Conservation (phyloP, 2,888 invertebrate species). For the Brachyopa scutellaris region DNA sequence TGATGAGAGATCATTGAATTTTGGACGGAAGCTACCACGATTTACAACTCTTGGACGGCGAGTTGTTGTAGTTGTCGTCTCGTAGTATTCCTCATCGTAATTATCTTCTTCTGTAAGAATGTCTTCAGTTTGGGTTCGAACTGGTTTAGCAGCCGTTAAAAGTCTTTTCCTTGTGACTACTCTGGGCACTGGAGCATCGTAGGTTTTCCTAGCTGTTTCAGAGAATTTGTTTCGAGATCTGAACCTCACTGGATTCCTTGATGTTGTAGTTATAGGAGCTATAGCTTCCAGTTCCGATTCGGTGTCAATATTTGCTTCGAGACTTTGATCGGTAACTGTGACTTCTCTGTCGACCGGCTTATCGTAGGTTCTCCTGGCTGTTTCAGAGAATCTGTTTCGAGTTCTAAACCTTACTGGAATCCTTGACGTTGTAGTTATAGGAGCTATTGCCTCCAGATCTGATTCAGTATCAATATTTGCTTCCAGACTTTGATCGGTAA, state of each 20-base stretch:
- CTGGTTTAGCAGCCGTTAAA: constrained; percentile 5
- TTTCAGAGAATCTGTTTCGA: constrained; percentile 14
- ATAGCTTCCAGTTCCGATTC: background rate
- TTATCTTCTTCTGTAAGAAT: constrained; percentile 69
- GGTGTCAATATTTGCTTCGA: constrained; percentile 25
- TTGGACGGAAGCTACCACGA: constrained; percentile 77
- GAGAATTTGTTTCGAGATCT: constrained; percentile 13
- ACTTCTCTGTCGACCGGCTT: background rate
- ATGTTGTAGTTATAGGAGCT: background rate
- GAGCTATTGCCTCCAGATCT: background rate
- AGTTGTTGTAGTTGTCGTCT: constrained; percentile 74
- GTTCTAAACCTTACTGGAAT: background rate
- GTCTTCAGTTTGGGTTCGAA: constrained; percentile 55
- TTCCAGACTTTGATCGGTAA: constrained; percentile 14
- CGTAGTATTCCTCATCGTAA: constrained; percentile 74
- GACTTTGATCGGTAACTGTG: background rate
- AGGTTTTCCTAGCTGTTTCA: constrained; percentile 13
- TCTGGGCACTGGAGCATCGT: background rate
- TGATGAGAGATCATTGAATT: constrained; percentile 78
- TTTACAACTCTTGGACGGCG: constrained; percentile 74
- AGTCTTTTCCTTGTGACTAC: background rate
- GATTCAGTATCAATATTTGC: constrained; percentile 13
- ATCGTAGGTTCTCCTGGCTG: constrained; percentile 13
- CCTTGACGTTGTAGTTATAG: background rate
- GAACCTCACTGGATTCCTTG: background rate